A percentile compares a stretch with the other conserved stretches of the same genome.
Conservation (phyloP, 2,888 invertebrate genomes). For the Tetragonisca angustula region DNA sequence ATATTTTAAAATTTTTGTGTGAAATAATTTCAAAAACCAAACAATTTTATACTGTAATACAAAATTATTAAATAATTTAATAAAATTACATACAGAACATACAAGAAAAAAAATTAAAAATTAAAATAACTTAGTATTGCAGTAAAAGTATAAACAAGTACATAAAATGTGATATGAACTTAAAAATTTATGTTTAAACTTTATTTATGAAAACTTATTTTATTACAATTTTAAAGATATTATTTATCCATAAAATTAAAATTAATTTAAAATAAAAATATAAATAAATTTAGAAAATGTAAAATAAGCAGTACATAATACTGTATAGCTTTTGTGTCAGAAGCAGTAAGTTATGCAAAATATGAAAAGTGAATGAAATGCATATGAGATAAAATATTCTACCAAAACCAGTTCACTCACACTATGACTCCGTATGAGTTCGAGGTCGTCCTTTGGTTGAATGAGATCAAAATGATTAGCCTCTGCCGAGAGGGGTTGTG, state of each 20-base stretch:
- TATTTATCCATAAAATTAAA: slow-evolving; percentile 4
- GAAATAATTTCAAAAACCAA: slow-evolving; percentile 4
- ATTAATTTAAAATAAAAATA: slow-evolving; percentile 9
- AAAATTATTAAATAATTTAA: slow-evolving; percentile 29
- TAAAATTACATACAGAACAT: slow-evolving; percentile 7
- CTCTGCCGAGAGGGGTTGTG: slow-evolving; percentile 83
- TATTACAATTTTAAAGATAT: neutral
- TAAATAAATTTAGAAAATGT: slow-evolving; percentile 21
- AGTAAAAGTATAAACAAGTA: slow-evolving; percentile 25
- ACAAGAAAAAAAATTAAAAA: neutral
- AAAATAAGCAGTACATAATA: slow-evolving; percentile 39
- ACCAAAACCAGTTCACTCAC: slow-evolving; percentile 82
- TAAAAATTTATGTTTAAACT: slow-evolving; percentile 12
- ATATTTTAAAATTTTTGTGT: neutral
- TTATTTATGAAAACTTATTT: neutral
- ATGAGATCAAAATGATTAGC: slow-evolving; percentile 91
- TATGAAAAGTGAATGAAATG: slow-evolving; percentile 50
- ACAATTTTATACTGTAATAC: neutral
- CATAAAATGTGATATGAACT: neutral
- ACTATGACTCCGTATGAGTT: slow-evolving; percentile 85
- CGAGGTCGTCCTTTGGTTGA: slow-evolving; percentile 92
- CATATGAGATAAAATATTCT: slow-evolving; percentile 44
- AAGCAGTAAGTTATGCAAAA: slow-evolving; percentile 46
- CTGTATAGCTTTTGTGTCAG: slow-evolving; percentile 26
- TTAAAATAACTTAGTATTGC: neutral